Evolutionary conservation across 2,888 invertebrate genomes (phyloP).

Genomic region (Notodonta dromedarius): DNA sequence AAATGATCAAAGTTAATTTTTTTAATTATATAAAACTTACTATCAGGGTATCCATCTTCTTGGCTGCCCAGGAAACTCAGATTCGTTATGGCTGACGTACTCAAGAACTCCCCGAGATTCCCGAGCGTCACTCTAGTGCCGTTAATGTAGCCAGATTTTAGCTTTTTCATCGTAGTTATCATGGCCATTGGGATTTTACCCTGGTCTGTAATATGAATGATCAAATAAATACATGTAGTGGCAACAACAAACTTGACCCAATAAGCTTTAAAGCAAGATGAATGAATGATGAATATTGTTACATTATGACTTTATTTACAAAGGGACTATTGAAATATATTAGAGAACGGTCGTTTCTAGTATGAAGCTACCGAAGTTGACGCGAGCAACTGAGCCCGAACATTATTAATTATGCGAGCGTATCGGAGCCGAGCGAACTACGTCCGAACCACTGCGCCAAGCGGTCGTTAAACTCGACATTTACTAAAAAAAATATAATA

Average conservation of each 20-base stretch:
- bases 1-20: not conserved
- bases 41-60: constrained; percentile 95
- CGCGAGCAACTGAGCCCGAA: no score
- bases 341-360: not conserved
- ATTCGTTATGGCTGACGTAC: constrained; percentile 98
- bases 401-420: no score
- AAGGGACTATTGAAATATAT: not conserved
- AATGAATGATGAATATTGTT: constrained; percentile 10
- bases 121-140: constrained; percentile 99
- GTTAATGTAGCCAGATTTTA: constrained; percentile 99
- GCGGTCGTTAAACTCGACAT: no score
- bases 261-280: constrained; percentile 16
- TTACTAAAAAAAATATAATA: no score
- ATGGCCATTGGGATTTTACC: constrained; percentile 96
- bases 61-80: constrained; percentile 97
- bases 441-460: no score
- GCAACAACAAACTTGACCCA: not conserved
- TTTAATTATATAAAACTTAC: constrained; percentile 72
- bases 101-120: constrained; percentile 96
- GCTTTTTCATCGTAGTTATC: constrained; percentile 98
- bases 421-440: no score
- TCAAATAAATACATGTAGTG: not conserved
- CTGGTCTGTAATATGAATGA: constrained; percentile 87
- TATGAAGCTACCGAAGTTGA: no score
- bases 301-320: not conserved